Evolutionary conservation across 2,113 vertebrate genomes (phyloP), one percentile per base, ranked within the genome.

Genomic region (Tyrannus savana): DNA sequence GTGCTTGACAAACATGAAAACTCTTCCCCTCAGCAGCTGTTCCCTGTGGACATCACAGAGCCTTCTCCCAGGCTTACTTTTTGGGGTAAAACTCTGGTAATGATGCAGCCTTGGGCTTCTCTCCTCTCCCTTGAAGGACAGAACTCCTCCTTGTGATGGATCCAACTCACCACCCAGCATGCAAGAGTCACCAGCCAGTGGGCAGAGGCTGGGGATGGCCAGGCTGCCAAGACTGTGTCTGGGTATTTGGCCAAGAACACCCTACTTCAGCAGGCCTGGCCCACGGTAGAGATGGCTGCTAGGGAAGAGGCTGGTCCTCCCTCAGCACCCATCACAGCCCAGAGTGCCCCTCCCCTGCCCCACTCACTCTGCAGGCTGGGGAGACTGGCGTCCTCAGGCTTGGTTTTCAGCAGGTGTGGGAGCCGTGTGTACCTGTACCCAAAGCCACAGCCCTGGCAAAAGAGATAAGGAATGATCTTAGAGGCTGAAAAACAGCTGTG

Each of bases 341-440:
- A 2, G 2, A 63, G 59, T 7, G 39, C 41, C 67, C 47, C n/a
- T 14, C 33, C 52, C 39, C 39, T 37, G 46, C 27, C 46, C 39
- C 64, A 99, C 99, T 96, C 96, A 99, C 99, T 99, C 98, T 99
- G 99, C 75, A 99, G 98, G 85, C 99, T 99, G 90, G 99, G 99
- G 39, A 99, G 98, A 96, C 98, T 99, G 95, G 98, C 99, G 21
- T 99, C 99, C 93, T 99, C 99, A 0, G 99, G 99, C 94, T 99
- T 99, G 97, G 98, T 99, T 94, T 99, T 99, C 97, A 99, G 98
- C 76, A 99, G 97, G 93, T 99, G 99, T 82, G 99, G 99, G 83
- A 99, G 98, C 27, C 99, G 98, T 19, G 99, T 99, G 94, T 99
- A 99, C 84, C 99, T 98, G 98, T 99, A 99, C 39, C 99, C 99